Conservation (phyloP, 2,797 vertebrate genomes). For the Tapera naevia region DNA sequence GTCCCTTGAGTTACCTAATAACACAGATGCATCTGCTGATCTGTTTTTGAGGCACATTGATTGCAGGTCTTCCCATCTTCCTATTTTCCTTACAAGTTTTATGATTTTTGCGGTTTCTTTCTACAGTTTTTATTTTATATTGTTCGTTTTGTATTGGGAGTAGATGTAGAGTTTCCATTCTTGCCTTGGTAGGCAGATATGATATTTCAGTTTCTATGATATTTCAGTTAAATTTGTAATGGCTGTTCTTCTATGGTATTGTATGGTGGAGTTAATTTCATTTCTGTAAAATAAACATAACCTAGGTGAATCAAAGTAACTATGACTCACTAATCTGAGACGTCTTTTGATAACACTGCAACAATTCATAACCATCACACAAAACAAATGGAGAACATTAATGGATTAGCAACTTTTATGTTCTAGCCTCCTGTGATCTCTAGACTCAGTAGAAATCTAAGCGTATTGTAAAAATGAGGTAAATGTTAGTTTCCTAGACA, state of each 20-base stretch:
- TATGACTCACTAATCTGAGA: constrained; percentile 51
- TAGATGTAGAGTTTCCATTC: neutral
- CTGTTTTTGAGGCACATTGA: neutral
- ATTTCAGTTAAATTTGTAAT: neutral
- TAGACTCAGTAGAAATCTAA: constrained; percentile 9
- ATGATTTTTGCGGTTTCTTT: neutral
- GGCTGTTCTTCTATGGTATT: neutral
- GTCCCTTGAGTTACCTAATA: neutral
- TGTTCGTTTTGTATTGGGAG: neutral
- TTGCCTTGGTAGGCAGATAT: neutral
- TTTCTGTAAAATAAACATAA: constrained; percentile 5
- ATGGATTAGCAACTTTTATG: constrained; percentile 1
- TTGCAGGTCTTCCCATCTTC: neutral
- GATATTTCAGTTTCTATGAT: no score
- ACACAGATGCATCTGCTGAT: neutral
- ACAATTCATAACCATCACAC: neutral
- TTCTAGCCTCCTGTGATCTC: constrained; percentile 20
- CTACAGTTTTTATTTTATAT: neutral
- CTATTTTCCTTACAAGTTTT: neutral
- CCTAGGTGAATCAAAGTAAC: neutral
- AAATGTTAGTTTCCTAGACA: constrained; percentile 5
- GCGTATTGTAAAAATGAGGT: neutral
- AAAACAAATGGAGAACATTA: neutral
- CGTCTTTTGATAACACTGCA: constrained; percentile 48
- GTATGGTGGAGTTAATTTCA: neutral